Conservation (phyloP, 2,113 vertebrate genomes). For the Buteo buteo region DNA sequence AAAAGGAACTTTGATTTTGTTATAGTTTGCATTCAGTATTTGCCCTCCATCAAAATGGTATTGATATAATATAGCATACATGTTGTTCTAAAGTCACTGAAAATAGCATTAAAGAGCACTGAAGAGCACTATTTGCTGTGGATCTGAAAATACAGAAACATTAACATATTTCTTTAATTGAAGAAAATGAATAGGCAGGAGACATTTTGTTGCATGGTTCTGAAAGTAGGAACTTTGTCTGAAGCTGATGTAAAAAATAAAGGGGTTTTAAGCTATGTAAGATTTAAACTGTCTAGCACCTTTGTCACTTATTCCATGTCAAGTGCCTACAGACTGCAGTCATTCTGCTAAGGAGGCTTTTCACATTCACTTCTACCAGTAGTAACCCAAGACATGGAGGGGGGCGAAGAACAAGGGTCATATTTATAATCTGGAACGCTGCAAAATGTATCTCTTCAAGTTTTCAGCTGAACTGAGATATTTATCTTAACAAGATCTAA, state of each 20-base stretch:
- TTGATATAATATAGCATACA: background rate
- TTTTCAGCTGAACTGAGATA: constrained; percentile 55
- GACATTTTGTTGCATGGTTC: background rate
- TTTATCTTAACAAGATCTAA: constrained; percentile 65
- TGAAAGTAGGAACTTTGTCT: background rate
- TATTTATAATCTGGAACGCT: constrained; percentile 43
- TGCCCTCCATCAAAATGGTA: background rate
- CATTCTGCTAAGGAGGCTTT: background rate
- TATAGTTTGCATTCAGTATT: background rate
- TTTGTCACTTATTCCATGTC: background rate
- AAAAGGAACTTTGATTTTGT: background rate
- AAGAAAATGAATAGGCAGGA: background rate
- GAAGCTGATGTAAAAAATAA: background rate
- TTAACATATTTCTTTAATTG: background rate
- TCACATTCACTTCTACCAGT: background rate
- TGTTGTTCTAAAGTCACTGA: background rate
- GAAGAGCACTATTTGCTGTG: background rate
- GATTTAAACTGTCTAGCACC: background rate
- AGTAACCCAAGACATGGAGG: background rate
- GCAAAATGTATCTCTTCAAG: constrained; percentile 36
- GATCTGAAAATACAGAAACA: background rate
- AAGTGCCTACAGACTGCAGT: background rate
- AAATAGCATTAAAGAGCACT: background rate
- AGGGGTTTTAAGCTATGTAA: background rate
- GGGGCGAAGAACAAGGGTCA: constrained; percentile 16